These are phyloP conservation scores for Apodemia mormo DNA, from an alignment of 2,888 invertebrate species.

Conservation along the genomic window DNA sequence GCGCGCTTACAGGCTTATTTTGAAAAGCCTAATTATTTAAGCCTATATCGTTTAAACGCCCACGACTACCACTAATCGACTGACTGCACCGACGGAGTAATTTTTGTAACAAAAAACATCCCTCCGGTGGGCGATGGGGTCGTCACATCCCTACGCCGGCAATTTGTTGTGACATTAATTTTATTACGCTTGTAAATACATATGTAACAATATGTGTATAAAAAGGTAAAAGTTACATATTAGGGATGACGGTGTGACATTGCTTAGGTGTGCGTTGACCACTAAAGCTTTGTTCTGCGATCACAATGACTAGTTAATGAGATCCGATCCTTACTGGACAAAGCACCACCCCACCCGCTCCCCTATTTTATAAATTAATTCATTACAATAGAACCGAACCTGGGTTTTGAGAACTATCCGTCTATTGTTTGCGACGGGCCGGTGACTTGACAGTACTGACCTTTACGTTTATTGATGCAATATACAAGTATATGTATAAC, in stretches of 20 bases:
- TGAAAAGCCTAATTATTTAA: too few species aligned
- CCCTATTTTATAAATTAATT: slow-evolving; percentile 81
- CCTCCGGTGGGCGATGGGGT: too few species aligned
- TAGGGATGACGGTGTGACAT: slow-evolving; percentile 59
- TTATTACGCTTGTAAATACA: too few species aligned
- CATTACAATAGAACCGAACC: slow-evolving; percentile 77
- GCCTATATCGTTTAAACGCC: too few species aligned
- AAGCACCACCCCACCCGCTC: slow-evolving; percentile 56
- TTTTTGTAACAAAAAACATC: too few species aligned
- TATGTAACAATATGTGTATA: background rate
- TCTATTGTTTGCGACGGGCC: slow-evolving; percentile 53
- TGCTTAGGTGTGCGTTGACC: slow-evolving; percentile 49
- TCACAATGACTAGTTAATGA: slow-evolving; percentile 81
- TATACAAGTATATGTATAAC: too few species aligned
- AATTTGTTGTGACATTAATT: too few species aligned
- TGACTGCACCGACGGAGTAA: too few species aligned
- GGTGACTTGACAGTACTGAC: slow-evolving; percentile 64
- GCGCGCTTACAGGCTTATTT: too few species aligned
- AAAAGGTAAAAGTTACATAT: slow-evolving; percentile 34
- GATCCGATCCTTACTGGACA: slow-evolving; percentile 79
- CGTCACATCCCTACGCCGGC: too few species aligned
- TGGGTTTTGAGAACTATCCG: slow-evolving; percentile 70
- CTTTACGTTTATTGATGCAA: slow-evolving; percentile 38
- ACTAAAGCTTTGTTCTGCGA: slow-evolving; percentile 59
- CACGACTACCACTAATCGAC: too few species aligned